Evolutionary conservation across 2,888 invertebrate species (phyloP).

Genomic region (Conomelus anceps): DNA sequence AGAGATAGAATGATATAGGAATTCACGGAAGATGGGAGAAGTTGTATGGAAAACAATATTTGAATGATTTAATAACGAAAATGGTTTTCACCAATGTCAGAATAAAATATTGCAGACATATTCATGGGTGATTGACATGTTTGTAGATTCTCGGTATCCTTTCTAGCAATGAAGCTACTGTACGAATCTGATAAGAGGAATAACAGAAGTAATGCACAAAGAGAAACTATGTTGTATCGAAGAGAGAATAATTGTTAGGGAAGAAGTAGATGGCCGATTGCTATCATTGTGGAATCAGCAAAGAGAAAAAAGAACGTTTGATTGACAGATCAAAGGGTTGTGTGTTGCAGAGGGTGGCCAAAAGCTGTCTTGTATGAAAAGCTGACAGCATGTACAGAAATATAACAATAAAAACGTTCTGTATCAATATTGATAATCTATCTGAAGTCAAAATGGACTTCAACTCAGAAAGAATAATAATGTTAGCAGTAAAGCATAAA

Average conservation of each 20-base stretch:
- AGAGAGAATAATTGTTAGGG: neutral
- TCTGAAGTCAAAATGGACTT: neutral
- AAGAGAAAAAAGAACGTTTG: neutral
- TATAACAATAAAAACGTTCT: neutral
- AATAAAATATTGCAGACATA: neutral
- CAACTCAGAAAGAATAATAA: neutral
- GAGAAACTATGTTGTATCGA: neutral
- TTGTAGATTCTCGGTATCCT: neutral
- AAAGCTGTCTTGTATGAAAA: neutral
- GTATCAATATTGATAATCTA: neutral
- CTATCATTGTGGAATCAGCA: neutral
- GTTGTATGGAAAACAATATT: neutral
- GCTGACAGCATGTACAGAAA: neutral
- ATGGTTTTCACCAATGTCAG: neutral
- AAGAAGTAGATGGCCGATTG: neutral
- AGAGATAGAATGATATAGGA: too few relatives aligned
- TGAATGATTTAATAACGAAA: neutral
- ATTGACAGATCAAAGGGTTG: neutral
- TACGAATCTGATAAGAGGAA: neutral
- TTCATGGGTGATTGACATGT: neutral
- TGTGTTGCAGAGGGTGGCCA: neutral
- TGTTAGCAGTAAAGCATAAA: neutral
- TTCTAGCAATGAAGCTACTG: too few relatives aligned
- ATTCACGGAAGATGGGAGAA: too few relatives aligned
- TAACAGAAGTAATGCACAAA: neutral